phyloP scores from a whole-genome alignment of 2,888 invertebrate species.

The Oscheius sp. region DNA sequence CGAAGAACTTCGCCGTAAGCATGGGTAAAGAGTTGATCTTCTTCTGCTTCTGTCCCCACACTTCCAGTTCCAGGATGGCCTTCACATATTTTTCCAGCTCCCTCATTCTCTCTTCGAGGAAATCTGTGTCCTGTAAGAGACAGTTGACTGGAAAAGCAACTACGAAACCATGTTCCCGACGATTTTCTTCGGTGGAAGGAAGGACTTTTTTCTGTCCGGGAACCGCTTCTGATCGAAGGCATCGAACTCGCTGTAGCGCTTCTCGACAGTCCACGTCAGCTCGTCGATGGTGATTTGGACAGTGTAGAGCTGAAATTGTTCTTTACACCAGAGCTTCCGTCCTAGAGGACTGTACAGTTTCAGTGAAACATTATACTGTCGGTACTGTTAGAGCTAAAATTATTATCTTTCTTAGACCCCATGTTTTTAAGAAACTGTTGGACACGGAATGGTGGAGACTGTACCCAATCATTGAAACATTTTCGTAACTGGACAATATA shows the following conservation, averaged over 20 bases:
- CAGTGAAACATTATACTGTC: too few species aligned
- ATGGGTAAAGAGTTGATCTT: constrained; percentile 52
- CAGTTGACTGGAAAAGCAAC: background rate
- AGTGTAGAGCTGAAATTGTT: constrained; percentile 73
- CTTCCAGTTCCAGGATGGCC: constrained; percentile 77
- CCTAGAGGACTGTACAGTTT: background rate
- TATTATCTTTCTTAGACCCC: too few species aligned
- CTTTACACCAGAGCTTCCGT: background rate
- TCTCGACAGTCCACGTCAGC: constrained; percentile 83
- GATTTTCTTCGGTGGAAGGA: constrained; percentile 91
- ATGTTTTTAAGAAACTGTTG: too few species aligned
- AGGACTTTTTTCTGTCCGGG: constrained; percentile 80
- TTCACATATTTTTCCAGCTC: constrained; percentile 85
- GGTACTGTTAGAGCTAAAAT: too few species aligned
- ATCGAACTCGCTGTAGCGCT: constrained; percentile 80
- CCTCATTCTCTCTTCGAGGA: constrained; percentile 85
- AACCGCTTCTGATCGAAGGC: constrained; percentile 75
- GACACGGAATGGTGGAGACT: too few species aligned
- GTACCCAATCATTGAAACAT: too few species aligned
- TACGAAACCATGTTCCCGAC: constrained; percentile 82
- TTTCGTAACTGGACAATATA: too few species aligned
- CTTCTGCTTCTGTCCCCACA: constrained; percentile 58
- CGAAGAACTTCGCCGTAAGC: constrained; percentile 83
- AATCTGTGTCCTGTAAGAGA: constrained; percentile 80
- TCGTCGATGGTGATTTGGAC: constrained; percentile 74